Evolutionary conservation across 2,797 vertebrate genomes (phyloP).

Genomic region (Picus viridis): DNA sequence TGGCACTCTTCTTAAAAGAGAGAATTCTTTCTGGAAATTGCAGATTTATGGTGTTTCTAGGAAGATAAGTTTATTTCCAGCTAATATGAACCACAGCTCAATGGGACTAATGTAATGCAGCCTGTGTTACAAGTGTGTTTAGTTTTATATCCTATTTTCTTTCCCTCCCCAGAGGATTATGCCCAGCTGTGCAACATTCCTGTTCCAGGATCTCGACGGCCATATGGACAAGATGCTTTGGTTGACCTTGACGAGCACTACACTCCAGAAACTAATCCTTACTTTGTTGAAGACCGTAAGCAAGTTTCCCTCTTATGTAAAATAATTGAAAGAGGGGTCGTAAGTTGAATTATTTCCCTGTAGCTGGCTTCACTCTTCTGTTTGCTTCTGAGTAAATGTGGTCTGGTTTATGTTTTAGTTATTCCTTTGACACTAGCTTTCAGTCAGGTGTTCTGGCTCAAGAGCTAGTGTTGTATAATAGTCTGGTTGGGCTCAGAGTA

Average conservation of each 20-base stretch:
- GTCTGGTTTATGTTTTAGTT: not conserved
- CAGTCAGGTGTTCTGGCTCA: conserved; percentile 35
- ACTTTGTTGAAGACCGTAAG: conserved; percentile 84
- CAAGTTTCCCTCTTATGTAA: not conserved
- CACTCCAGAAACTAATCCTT: conserved; percentile 77
- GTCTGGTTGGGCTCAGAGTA: not conserved
- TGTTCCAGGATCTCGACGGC: conserved; percentile 72
- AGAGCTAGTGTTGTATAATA: conserved; percentile 23
- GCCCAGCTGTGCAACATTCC: conserved; percentile 92
- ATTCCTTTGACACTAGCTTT: conserved; percentile 17
- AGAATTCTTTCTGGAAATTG: conserved; percentile 20
- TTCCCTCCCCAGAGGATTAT: conserved; percentile 83
- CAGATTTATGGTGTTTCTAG: conserved; percentile 63
- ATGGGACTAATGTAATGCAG: conserved; percentile 33
- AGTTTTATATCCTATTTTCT: conserved; percentile 39
- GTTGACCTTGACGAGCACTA: conserved; percentile 82
- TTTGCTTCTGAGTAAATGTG: conserved; percentile 7
- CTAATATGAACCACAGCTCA: conserved; percentile 17
- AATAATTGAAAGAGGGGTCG: conserved; percentile 7
- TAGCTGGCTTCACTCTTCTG: not conserved
- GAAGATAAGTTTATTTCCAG: conserved; percentile 59
- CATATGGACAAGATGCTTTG: conserved; percentile 90
- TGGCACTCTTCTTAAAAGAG: conserved; percentile 33
- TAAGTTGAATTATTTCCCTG: not conserved
- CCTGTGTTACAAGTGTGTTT: conserved; percentile 45